Evolutionary conservation across 1,140 invertebrate genomes (phyloP), one percentile per base, ranked within the genome.

Genomic region (Hesperophylax magnus): DNA sequence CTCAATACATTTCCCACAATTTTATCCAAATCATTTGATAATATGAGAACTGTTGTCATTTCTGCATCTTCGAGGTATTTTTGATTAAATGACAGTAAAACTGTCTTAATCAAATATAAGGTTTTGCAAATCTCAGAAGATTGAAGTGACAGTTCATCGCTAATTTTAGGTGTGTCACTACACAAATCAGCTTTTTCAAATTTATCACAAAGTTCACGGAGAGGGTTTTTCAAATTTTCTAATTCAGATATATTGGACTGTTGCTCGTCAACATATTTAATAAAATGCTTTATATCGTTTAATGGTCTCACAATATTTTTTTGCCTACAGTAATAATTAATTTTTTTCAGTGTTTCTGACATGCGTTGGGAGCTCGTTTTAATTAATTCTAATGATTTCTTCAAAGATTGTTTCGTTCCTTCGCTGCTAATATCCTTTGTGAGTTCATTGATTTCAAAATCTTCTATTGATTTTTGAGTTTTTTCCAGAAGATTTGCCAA

Each of bases 261-360:
- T 39, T 27, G n/a, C 27, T 67, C 34, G 8, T 81, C 80, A 11
- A 82, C 63, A 9, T 67, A 71, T 27, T 77, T 78, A 9, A 78
- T 76, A 24, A 82, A 84, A 18, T 80, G 52, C 24, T 82, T 81
- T 11, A 84, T 79, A 22, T 77, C 78, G 18, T 80, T 80, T 7
- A 84, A 27, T 17, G 84, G 84, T 24, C 80, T 83, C 14, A 63
- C 61, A 53, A 82, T 80, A 20, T 75, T 54, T 27, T 78, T 61
- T 58, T 84, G 80, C 24, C 72, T 82, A 24, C 79, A 60, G 58
- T 78, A 84, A 56, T 80, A 60, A 17, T 78, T 80, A 11, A 84
- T 82, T 75, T 87, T 89, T 11, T 85, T 82, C 69, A 90, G 85
- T 15, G 87, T 87, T 77, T 87, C 85, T 77, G 87, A 85, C 88